Percentiles rank a stretch among this genome's conserved stretches.
Conservation (phyloP, 2,888 invertebrate species). For the Ophion slaviceki region DNA sequence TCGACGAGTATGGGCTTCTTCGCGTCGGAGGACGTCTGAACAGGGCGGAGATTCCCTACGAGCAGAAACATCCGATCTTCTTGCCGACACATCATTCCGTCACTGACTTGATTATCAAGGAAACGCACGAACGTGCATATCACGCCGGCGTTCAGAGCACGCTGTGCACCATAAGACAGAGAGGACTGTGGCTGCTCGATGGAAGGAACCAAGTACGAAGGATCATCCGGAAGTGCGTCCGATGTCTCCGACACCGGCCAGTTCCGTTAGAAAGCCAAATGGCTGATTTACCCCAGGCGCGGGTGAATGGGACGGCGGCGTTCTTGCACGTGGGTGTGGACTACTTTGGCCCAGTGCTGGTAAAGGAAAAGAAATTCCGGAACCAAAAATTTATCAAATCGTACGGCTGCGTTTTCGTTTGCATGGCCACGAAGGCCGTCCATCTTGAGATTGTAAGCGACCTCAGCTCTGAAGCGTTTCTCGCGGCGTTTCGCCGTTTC, state of each 20-base stretch:
- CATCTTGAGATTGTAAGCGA: too few species aligned
- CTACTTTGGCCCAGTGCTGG: conserved; percentile 43
- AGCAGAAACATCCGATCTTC: conserved; percentile 54
- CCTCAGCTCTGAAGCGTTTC: too few species aligned
- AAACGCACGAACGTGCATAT: conserved; percentile 36
- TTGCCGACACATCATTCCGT: conserved; percentile 54
- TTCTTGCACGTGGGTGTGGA: conserved; percentile 58
- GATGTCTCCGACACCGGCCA: conserved; percentile 45
- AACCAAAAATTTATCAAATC: conserved; percentile 34
- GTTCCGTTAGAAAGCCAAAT: conserved; percentile 25
- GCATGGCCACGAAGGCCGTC: too few species aligned
- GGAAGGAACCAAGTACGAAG: conserved; percentile 41
- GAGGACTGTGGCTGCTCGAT: conserved; percentile 51
- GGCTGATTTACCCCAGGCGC: conserved; percentile 46
- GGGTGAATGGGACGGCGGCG: conserved; percentile 38
- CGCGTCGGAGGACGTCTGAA: conserved; percentile 56
- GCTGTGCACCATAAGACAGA: conserved; percentile 41
- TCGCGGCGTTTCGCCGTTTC: too few species aligned
- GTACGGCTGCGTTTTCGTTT: conserved; percentile 42
- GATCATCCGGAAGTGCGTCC: conserved; percentile 43
- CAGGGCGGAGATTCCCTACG: conserved; percentile 13
- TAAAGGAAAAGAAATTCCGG: conserved; percentile 45
- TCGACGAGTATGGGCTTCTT: conserved; percentile 41
- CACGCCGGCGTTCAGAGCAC: conserved; percentile 58
- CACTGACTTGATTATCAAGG: conserved; percentile 55